Conservation (phyloP, 2,888 invertebrate genomes). For the Luperina testacea region DNA sequence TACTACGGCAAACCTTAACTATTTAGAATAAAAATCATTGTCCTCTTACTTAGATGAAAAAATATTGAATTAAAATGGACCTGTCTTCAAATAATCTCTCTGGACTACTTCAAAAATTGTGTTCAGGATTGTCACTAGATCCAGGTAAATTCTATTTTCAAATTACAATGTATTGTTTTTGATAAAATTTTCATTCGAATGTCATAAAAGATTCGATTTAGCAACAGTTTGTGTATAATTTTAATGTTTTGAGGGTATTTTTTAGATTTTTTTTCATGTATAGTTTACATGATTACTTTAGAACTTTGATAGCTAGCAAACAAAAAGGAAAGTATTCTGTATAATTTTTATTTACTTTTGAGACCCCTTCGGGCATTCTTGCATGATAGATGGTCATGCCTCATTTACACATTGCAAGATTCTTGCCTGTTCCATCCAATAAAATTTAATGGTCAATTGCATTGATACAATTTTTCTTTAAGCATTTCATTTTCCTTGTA, state of each 20-base stretch:
- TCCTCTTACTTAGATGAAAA: slow-evolving; percentile 24
- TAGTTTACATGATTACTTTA: slow-evolving; percentile 77
- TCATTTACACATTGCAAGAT: background rate
- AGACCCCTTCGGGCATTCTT: background rate
- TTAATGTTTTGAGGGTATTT: slow-evolving; percentile 33
- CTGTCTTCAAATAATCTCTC: slow-evolving; percentile 76
- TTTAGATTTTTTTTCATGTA: slow-evolving; percentile 69
- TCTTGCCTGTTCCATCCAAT: background rate
- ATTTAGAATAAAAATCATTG: slow-evolving; percentile 4
- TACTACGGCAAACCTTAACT: background rate
- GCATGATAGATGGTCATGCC: background rate
- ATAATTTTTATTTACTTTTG: slow-evolving; percentile 3
- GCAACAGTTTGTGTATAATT: slow-evolving; percentile 40
- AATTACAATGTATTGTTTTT: slow-evolving; percentile 60
- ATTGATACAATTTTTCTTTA: background rate
- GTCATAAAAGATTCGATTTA: slow-evolving; percentile 50
- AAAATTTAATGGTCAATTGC: background rate
- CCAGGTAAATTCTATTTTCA: slow-evolving; percentile 83
- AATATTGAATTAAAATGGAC: slow-evolving; percentile 73
- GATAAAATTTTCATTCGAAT: slow-evolving; percentile 30
- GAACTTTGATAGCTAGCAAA: slow-evolving; percentile 68
- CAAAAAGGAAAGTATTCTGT: slow-evolving; percentile 62
- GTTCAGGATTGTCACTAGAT: slow-evolving; percentile 82
- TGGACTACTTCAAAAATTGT: slow-evolving; percentile 83
- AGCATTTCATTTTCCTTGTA: background rate